Base-by-base conservation (phyloP, 2,888 invertebrate species). In the Diarsia mendica region DNA sequence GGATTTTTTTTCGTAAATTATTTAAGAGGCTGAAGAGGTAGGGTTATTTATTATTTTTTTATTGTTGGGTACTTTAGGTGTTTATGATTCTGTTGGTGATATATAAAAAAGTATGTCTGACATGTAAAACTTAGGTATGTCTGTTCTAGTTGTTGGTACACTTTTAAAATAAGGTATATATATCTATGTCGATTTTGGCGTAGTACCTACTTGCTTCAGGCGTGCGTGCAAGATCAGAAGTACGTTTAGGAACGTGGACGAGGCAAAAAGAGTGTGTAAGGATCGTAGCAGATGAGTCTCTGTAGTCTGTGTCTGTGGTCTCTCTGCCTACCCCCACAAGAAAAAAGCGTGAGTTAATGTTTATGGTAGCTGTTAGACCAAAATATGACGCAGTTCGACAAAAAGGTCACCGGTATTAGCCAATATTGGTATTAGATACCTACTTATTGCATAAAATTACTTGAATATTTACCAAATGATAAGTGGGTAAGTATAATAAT, bases 1-100 rank as follows among this genome's bases (percentile, higher is more conserved):
- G 39, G 13, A 51, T 60, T 72, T 81, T 75, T 70, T 70, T 60
- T n/a, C 9, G 49, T 78, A 61, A 73, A 77, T 70, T 28, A 46
- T 70, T 81, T 70, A 60, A 15, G 28, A 28, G 44, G 28, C 0
- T 18, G 5, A 20, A 23, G 51, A 48, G 53, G 46, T 48, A 44
- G 49, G 23, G 20, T 71, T 75, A 18, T 0, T 11, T 10, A 10
- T 71, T 49, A n/a, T 73, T 39, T 48, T 55, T 15, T 61, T 80
- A 58, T 60, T 67, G 46, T 15, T 67, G 6, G 11, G 46, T 39
- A 39, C n/a, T 39, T 13, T 63, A 13, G 0, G 3, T 68, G 9
- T 39, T 63, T 11, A 10, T 20, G 3, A 11, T 53, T 65, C n/a
- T n/a, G n/a, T n/a, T n/a, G n/a, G n/a, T n/a, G n/a, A n/a, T n/a